phyloP scores from a whole-genome alignment of 1,140 invertebrate species.

The Patella vulgata region DNA sequence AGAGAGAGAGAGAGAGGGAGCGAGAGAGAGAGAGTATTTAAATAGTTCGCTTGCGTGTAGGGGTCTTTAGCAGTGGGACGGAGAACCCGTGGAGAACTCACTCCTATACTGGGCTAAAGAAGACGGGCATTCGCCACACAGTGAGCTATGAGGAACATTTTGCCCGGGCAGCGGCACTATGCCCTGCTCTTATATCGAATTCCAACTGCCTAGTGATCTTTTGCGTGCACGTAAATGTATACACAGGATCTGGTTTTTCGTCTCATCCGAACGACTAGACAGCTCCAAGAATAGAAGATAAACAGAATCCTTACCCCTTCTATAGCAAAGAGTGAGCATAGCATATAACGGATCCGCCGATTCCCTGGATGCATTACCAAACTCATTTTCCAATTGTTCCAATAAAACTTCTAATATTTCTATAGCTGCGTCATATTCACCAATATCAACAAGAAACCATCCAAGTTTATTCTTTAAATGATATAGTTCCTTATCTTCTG shows the following conservation, averaged over 20 bases:
- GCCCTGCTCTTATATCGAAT: no score
- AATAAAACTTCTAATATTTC: slow-evolving; percentile 18
- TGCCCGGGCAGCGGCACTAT: no score
- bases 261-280: no score
- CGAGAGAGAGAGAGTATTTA: background rate
- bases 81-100: no score
- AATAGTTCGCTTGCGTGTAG: background rate
- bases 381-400: slow-evolving; percentile 5
- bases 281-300: no score
- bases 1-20: background rate
- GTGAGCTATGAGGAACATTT: no score
- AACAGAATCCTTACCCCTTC: slow-evolving; percentile 23
- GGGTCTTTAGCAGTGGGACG: no score
- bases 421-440: slow-evolving; percentile 26
- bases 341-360: slow-evolving; percentile 32
- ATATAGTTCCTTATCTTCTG: slow-evolving; percentile 11
- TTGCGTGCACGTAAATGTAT: no score
- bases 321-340: slow-evolving; percentile 25
- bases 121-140: no score
- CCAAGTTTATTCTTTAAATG: slow-evolving; percentile 26
- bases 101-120: no score
- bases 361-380: slow-evolving; percentile 21
- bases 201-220: no score
- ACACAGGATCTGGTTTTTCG: no score
- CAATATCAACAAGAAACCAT: slow-evolving; percentile 43